Conservation (phyloP, 1,140 invertebrate species). For the Heliconius melpomene region DNA sequence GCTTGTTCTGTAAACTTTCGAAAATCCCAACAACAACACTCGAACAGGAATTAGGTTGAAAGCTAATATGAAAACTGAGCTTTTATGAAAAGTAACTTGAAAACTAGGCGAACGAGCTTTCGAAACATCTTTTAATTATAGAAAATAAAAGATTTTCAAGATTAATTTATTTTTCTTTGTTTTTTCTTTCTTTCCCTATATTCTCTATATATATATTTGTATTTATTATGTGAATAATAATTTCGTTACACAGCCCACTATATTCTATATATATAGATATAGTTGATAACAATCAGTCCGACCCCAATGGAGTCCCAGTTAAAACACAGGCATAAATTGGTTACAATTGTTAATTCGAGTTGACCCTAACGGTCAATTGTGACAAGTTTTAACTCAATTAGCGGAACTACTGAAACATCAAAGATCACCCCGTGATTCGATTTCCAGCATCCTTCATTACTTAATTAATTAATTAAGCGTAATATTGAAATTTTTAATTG, state of each 20-base stretch:
- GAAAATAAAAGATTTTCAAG: not conserved
- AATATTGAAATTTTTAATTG: not conserved
- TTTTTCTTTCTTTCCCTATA: not conserved
- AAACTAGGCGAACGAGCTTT: not conserved
- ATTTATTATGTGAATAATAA: too few species aligned
- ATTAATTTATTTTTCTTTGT: not conserved
- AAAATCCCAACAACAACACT: not conserved
- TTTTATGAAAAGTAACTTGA: not conserved
- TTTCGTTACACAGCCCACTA: too few species aligned
- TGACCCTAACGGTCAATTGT: slow-evolving; percentile 40
- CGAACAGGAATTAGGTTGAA: slow-evolving; percentile 6
- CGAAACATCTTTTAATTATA: not conserved
- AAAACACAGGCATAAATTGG: slow-evolving; percentile 39
- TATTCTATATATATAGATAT: not conserved
- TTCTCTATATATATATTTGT: too few species aligned
- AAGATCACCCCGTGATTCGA: slow-evolving; percentile 6
- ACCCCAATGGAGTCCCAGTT: slow-evolving; percentile 26
- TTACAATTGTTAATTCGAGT: slow-evolving; percentile 42
- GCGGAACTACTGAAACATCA: slow-evolving; percentile 33
- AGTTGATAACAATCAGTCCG: slow-evolving; percentile 19
- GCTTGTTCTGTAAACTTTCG: not conserved
- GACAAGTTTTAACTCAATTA: slow-evolving; percentile 42
- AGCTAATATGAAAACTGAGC: slow-evolving; percentile 8
- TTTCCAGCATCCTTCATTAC: slow-evolving; percentile 9
- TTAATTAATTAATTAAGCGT: not conserved